Conservation (phyloP, 2,888 invertebrate genomes). For the Cremastinae sp. region DNA sequence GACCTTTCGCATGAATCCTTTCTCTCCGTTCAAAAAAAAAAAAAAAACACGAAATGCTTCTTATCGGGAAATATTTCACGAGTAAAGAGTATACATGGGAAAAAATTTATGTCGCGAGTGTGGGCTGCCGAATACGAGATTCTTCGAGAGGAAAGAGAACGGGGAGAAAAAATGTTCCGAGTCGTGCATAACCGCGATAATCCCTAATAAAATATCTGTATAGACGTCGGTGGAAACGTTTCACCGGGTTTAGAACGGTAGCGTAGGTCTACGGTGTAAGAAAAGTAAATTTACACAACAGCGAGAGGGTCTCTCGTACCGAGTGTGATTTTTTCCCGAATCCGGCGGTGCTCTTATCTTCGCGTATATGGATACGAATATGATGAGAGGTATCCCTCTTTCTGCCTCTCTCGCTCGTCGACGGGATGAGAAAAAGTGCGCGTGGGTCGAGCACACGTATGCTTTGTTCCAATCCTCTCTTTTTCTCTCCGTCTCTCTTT, state of each 20-base stretch:
- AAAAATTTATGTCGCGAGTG: background rate
- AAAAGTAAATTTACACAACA: constrained; percentile 26
- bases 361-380: constrained; percentile 66
- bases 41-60: background rate
- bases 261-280: constrained; percentile 16
- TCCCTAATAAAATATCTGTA: background rate
- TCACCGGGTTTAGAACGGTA: constrained; percentile 30
- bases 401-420: constrained; percentile 1
- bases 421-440: constrained; percentile 54
- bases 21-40: constrained; percentile 26
- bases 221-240: background rate
- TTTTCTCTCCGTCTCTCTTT: constrained; percentile 36
- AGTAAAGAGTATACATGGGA: background rate
- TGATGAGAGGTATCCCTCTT: constrained; percentile 62
- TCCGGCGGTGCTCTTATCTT: constrained; percentile 68
- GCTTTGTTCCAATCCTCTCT: constrained; percentile 71
- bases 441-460: constrained; percentile 68
- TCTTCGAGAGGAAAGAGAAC: background rate
- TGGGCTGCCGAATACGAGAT: background rate
- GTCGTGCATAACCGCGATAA: no score
- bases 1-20: constrained; percentile 52
- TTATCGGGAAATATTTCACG: no score
- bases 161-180: background rate
- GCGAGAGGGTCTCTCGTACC: constrained; percentile 8
- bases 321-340: constrained; percentile 27